phyloP scores from a whole-genome alignment of 2,888 invertebrate species.

The Leptinotarsa rubiginosa region DNA sequence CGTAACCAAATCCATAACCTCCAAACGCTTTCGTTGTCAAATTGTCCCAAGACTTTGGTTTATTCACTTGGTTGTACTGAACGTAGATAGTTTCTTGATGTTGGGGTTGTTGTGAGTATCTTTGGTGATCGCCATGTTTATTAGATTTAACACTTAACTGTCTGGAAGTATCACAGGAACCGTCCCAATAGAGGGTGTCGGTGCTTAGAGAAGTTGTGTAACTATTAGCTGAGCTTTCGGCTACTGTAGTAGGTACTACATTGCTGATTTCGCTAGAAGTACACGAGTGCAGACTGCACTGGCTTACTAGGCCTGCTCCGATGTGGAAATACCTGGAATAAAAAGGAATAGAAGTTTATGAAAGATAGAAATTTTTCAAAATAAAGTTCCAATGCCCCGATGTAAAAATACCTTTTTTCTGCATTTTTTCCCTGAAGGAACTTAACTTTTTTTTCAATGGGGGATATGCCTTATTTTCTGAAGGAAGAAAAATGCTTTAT shows the following conservation, averaged over 20 bases:
- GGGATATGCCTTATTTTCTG: too few relatives aligned
- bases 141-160: constrained; percentile 65
- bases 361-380: too few relatives aligned
- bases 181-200: constrained; percentile 88
- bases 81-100: constrained; percentile 65
- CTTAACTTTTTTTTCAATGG: too few relatives aligned
- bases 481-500: too few relatives aligned
- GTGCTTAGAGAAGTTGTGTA: constrained; percentile 89
- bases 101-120: constrained; percentile 57
- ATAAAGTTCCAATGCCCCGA: not conserved
- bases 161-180: constrained; percentile 63
- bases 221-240: constrained; percentile 81
- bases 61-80: constrained; percentile 66
- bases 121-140: constrained; percentile 65
- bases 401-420: too few relatives aligned
- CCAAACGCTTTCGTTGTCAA: constrained; percentile 87
- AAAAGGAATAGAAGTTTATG: not conserved
- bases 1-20: constrained; percentile 89
- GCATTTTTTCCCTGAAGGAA: too few relatives aligned
- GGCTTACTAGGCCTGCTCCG: constrained; percentile 78
- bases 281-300: constrained; percentile 86
- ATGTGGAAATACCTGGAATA: constrained; percentile 72
- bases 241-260: constrained; percentile 67
- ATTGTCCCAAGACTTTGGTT: constrained; percentile 93
- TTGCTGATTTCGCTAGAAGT: constrained; percentile 81